Evolutionary conservation across 2,113 vertebrate species (phyloP).

Genomic region (Pelvicachromis taeniatus): DNA sequence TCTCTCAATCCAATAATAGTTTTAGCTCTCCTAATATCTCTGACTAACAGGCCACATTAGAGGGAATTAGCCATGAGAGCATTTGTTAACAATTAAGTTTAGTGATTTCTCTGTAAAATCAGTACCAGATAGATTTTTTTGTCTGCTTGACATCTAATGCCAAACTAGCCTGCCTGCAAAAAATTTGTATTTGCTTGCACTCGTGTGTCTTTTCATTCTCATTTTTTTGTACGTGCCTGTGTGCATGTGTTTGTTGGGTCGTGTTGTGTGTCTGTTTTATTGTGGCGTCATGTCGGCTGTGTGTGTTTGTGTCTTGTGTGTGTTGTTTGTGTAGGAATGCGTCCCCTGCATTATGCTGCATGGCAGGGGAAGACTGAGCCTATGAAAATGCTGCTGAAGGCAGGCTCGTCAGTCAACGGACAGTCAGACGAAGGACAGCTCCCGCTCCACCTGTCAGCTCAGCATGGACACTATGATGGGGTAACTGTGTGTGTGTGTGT

Average conservation of each 20-base stretch:
- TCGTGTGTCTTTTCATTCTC: background rate
- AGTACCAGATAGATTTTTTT: background rate
- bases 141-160: background rate
- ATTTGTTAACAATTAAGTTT: background rate
- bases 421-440: constrained; percentile 96
- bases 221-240: background rate
- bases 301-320: background rate
- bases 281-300: background rate
- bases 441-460: constrained; percentile 90
- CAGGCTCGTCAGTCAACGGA: constrained; percentile 90
- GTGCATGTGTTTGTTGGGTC: constrained; percentile 5
- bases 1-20: background rate
- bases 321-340: constrained; percentile 81
- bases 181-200: background rate
- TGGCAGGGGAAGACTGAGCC: constrained; percentile 98
- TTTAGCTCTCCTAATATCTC: background rate
- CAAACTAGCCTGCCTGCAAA: background rate
- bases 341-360: constrained; percentile 92
- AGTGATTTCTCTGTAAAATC: background rate
- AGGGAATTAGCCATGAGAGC: background rate
- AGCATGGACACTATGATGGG: constrained; percentile 97
- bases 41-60: background rate
- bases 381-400: constrained; percentile 97
- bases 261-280: background rate
- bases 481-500: constrained; percentile 67